phyloP scores from a whole-genome alignment of 1,140 invertebrate species.

The Apis cerana region DNA sequence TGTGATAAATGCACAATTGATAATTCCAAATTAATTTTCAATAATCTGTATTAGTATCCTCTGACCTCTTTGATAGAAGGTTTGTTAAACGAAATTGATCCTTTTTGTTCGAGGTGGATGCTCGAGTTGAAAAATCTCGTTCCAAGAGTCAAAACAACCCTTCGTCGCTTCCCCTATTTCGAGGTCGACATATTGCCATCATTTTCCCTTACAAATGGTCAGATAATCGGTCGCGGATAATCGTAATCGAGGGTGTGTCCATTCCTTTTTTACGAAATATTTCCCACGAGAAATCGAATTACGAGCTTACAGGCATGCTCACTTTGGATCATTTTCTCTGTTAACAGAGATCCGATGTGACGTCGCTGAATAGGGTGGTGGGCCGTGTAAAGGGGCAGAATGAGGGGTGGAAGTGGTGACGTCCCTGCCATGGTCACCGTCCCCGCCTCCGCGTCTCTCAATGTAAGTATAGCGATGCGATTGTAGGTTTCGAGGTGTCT shows the following conservation, averaged over 20 bases:
- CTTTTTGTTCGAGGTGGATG: no score
- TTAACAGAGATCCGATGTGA: conserved; percentile 64
- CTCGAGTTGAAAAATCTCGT: not conserved
- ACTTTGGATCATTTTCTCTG: conserved; percentile 23
- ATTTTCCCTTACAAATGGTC: not conserved
- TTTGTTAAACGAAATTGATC: no score
- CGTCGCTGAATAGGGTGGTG: conserved; percentile 15
- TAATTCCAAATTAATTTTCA: no score
- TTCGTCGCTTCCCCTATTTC: not conserved
- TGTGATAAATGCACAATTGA: no score
- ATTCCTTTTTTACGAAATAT: not conserved
- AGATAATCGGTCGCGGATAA: not conserved
- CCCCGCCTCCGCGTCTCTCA: conserved; percentile 74
- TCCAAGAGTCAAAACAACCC: not conserved
- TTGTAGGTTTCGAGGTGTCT: not conserved
- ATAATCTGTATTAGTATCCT: no score
- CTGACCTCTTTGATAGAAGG: not conserved
- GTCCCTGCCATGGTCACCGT: conserved; percentile 78
- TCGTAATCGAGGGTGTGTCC: not conserved
- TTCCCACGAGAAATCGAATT: conserved; percentile 21
- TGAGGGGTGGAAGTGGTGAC: conserved; percentile 79
- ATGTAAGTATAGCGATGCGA: conserved; percentile 65
- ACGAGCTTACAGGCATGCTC: conserved; percentile 11
- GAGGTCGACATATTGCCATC: not conserved
- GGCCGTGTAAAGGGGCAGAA: conserved; percentile 53